Conservation (phyloP, 2,797 vertebrate genomes). For the Glyptemys insculpta region DNA sequence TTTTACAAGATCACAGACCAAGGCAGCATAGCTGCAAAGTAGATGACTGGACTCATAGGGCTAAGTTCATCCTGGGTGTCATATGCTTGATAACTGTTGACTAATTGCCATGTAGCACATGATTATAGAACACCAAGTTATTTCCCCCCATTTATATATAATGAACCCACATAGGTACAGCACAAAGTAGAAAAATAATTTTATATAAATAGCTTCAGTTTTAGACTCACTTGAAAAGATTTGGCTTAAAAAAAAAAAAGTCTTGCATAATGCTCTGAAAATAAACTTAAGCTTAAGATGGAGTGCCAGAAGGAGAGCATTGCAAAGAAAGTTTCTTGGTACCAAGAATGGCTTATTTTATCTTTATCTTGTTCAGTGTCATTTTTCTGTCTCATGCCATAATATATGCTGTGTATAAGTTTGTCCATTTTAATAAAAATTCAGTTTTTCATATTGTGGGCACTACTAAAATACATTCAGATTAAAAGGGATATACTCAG, state of each 20-base stretch:
- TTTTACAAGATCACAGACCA: slow-evolving; percentile 27
- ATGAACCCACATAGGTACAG: background rate
- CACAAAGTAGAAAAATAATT: background rate
- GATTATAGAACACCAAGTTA: slow-evolving; percentile 27
- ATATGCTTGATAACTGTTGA: slow-evolving; percentile 36
- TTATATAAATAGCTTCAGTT: no score
- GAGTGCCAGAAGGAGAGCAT: background rate
- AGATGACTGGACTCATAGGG: slow-evolving; percentile 40
- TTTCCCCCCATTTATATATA: background rate
- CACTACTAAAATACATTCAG: background rate
- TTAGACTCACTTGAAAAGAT: background rate
- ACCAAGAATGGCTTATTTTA: background rate
- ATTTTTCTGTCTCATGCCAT: background rate
- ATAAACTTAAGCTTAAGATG: background rate
- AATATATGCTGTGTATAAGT: background rate
- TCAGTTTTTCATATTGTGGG: background rate
- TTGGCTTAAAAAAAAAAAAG: background rate
- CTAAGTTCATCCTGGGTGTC: background rate
- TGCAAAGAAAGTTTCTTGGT: background rate
- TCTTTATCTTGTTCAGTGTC: slow-evolving; percentile 18
- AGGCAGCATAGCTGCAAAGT: background rate
- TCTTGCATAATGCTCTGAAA: background rate
- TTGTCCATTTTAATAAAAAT: background rate
- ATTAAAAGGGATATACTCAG: background rate
- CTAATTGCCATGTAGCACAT: slow-evolving; percentile 21